Percentiles rank a stretch among this genome's conserved stretches.
Conservation (phyloP, 2,797 vertebrate species). For the Ctenopoma kingsleyae region DNA sequence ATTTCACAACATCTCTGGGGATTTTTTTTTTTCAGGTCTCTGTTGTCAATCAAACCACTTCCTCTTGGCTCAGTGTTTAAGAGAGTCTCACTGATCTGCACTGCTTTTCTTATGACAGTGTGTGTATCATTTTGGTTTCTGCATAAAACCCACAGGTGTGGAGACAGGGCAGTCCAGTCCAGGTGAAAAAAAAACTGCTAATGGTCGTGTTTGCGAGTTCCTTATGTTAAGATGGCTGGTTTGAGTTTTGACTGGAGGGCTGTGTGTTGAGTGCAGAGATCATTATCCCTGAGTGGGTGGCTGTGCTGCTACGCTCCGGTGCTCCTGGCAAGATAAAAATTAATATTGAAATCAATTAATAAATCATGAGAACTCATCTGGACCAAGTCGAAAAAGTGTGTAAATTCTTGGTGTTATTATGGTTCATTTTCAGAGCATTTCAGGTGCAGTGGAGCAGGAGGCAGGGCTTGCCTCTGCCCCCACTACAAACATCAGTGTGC, state of each 20-base stretch:
- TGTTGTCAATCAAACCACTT: slow-evolving; percentile 56
- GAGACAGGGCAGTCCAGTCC: slow-evolving; percentile 17
- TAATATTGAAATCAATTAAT: slow-evolving; percentile 64
- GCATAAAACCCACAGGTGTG: slow-evolving; percentile 1
- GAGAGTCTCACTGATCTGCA: neutral
- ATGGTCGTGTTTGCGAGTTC: slow-evolving; percentile 36
- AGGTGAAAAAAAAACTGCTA: neutral
- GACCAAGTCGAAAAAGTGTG: slow-evolving; percentile 51
- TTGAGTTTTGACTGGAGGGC: slow-evolving; percentile 40
- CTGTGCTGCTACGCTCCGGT: slow-evolving; percentile 34
- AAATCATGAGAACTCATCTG: slow-evolving; percentile 59
- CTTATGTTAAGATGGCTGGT: slow-evolving; percentile 20
- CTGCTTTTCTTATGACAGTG: neutral
- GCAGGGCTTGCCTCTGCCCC: slow-evolving; percentile 21
- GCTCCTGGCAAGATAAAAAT: slow-evolving; percentile 49
- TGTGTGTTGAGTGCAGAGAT: slow-evolving; percentile 46
- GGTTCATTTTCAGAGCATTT: slow-evolving; percentile 37
- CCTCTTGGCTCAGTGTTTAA: slow-evolving; percentile 23
- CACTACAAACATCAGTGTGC: slow-evolving; percentile 64
- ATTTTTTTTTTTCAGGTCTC: slow-evolving; percentile 11
- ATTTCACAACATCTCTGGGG: slow-evolving; percentile 30
- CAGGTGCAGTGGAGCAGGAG: slow-evolving; percentile 21
- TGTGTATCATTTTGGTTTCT: slow-evolving; percentile 9
- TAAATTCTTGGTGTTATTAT: slow-evolving; percentile 40
- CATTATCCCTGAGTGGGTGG: slow-evolving; percentile 52